These are phyloP conservation scores for Dinocampus coccinellae DNA, from an alignment of 2,888 invertebrate genomes.

Conservation along the genomic window DNA sequence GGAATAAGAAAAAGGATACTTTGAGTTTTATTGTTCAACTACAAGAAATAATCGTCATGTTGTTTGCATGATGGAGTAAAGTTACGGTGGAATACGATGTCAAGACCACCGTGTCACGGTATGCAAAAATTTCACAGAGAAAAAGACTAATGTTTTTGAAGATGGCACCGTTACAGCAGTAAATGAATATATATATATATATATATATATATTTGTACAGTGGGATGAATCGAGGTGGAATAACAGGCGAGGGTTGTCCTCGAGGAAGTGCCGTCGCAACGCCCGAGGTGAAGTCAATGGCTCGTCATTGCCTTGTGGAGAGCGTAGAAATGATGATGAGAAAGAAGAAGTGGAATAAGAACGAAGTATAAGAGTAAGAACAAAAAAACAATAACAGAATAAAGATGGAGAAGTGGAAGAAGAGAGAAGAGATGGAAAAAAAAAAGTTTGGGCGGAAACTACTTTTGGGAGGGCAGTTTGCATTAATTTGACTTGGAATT, in stretches of 20 bases:
- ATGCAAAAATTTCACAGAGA: constrained; percentile 36
- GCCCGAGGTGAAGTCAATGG: constrained; percentile 47
- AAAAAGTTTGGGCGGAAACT: constrained; percentile 53
- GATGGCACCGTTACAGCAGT: background rate
- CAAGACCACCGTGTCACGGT: constrained; percentile 26
- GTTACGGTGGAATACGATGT: background rate
- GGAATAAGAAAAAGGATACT: background rate
- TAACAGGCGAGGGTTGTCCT: constrained; percentile 29
- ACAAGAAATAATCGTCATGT: background rate
- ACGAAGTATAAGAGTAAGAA: too few relatives aligned
- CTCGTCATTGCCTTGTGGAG: constrained; percentile 51
- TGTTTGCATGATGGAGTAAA: constrained; percentile 8
- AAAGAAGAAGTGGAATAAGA: constrained; percentile 32
- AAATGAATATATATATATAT: background rate
- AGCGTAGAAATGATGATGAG: background rate
- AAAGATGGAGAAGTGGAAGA: too few relatives aligned
- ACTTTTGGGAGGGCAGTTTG: constrained; percentile 56
- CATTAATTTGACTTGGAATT: constrained; percentile 64
- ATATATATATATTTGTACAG: background rate
- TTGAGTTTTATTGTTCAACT: background rate
- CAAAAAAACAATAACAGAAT: too few relatives aligned
- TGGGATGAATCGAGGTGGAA: background rate
- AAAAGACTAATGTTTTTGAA: constrained; percentile 20
- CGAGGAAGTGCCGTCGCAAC: constrained; percentile 30
- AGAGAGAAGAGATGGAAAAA: constrained; percentile 37